Base-by-base conservation (phyloP, 2,888 invertebrate species). In the Acronicta alni region DNA sequence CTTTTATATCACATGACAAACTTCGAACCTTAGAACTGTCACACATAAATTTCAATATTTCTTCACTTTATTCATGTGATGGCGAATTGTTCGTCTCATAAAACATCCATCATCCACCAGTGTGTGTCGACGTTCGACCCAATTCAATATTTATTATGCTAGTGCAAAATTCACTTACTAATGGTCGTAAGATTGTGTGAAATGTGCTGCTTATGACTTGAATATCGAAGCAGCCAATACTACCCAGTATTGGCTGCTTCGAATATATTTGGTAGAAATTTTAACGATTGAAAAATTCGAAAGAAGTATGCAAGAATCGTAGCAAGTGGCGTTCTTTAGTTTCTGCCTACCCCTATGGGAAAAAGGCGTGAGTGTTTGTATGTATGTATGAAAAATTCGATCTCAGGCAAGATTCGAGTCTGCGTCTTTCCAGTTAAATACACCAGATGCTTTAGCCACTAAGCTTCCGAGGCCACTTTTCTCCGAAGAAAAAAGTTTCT, bases 41-140 rank as follows among this genome's bases (percentile, higher is more conserved):
- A 61, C 58, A 63, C 64, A 78, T 78, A 67, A 66, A 76, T 78
- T 69, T 78, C 67, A 78, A 78, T 76, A 76, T 72, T 75, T 78
- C 57, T 45, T 60, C 68, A 58, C 76, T 77, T 72, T 72, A 66
- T 66, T 58, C 52, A 55, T 37, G 23, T 58, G 44, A 51, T 63
- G 67, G 42, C 46, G 47, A 61, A 70, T 49, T 59, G 67, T 54
- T 49, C 46, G 30, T 53, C 54, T 45, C 44, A 62, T 39, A 42
- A 44, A 43, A 74, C 75, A 76, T 76, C 75, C 64, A 75, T 76
- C 75, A 72, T 51, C 57, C 47, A 44, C 59, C 68, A 46, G 57
- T 56, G 51, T 62, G 63, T 49, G 68, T 56, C 66, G 54, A 65
- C 62, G 62, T 63, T 47, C 43, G 61, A 74, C 63, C 72, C 59